Base-by-base conservation (phyloP, 64 coral and sea anemone genomes). In the Actinia tenebrosa region DNA sequence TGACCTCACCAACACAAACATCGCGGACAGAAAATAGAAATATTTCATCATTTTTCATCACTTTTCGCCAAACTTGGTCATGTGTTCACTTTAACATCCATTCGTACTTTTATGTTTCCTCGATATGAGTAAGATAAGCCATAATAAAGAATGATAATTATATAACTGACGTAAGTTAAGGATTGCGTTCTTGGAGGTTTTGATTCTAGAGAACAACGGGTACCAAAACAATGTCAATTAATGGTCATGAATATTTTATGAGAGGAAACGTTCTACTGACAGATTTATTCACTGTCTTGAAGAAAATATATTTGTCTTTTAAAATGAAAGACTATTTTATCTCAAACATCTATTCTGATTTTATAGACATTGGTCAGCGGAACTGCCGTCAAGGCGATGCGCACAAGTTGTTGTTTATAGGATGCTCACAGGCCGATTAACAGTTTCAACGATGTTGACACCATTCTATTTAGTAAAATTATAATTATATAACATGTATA, bases 31-130 rank as follows among this genome's bases (percentile, higher is more conserved):
- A 53, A 20, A 53, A 42, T 75, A 75, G 22, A 75, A 75, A 53
- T 5, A 45, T 81, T 16, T 45, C 44, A 45, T 81, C 79, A 81
- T 81, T 81, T 81, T 81, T 45, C 79, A 81, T 81, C 79, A 81
- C 79, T 81, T 81, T 81, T n/a, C 26, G 10, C 69, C 69, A 0
- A 3, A 13, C 13, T 75, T 7, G 25, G 5, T 75, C 64, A 75
- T 10, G 25, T 75, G 42, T 42, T 27, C n/a, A n/a, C 18, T 69
- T 69, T 20, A 20, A 22, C n/a, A 69, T 69, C 25, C 22, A 10
- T 30, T 25, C 0, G 63, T 7, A 42, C 22, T 27, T 30, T 30
- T 13, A 75, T 13, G 69, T 27, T 75, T 16, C 26, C 69, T 75
- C 69, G 8, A 42, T 75, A 75, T 7, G 20, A 75, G 13, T 26